Evolutionary conservation across 2,888 invertebrate species (phyloP).

Genomic region (Ariolimax columbianus): DNA sequence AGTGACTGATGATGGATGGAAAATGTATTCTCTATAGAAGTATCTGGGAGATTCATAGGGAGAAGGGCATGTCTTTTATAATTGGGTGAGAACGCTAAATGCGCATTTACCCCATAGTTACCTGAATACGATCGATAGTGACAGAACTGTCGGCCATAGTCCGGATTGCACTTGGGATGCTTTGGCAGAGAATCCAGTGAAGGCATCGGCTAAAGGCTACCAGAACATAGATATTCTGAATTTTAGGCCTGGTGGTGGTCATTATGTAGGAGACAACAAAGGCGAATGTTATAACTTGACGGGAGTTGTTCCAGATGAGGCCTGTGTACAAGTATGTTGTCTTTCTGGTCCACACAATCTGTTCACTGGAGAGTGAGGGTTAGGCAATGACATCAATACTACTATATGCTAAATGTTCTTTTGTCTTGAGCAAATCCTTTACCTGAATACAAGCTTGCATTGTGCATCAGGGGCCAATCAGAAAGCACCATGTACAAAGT

Average conservation of each 20-base stretch:
- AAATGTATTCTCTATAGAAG: too few species aligned
- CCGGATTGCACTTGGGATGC: slow-evolving; percentile 37
- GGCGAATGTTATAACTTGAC: slow-evolving; percentile 5
- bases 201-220: slow-evolving; percentile 6
- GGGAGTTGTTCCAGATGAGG: slow-evolving; percentile 18
- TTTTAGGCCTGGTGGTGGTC: neutral
- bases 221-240: neutral
- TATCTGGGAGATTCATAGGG: too few species aligned
- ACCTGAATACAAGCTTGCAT: too few species aligned
- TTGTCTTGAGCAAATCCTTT: too few species aligned
- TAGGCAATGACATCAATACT: neutral
- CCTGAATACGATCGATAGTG: neutral
- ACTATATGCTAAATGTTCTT: too few species aligned
- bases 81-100: too few species aligned
- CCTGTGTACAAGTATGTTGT: neutral
- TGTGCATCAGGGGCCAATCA: too few species aligned
- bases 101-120: slow-evolving; percentile 3
- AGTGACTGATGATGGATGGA: too few species aligned
- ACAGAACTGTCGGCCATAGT: neutral
- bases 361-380: slow-evolving; percentile 18
- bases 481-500: too few species aligned
- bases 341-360: slow-evolving; percentile 28
- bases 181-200: slow-evolving; percentile 15
- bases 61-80: too few species aligned
- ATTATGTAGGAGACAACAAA: slow-evolving; percentile 16